Evolutionary conservation across 2,888 invertebrate genomes (phyloP), one percentile per base, ranked within the genome.

Genomic region (Epicampocera succincta): DNA sequence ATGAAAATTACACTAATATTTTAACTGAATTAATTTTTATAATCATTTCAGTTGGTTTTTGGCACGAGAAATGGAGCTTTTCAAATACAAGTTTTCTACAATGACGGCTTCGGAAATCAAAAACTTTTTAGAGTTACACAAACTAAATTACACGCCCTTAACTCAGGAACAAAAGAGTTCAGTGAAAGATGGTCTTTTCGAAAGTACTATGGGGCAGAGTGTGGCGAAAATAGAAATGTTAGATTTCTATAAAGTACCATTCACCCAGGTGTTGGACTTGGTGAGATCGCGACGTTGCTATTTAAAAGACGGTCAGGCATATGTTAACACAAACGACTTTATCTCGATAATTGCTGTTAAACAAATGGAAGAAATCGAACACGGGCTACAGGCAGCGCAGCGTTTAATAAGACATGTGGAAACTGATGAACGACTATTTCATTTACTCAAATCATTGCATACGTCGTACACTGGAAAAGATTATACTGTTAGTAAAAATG

Each of bases 31-130:
- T 25, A 21, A 54, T 60, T 44, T 9, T 13, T 12, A 2, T 8
- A 19, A 9, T 0, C 5, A 11, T 46, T 48, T 5, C 63, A 89
- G 93, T 78, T 99, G 99, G 99, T 98, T 98, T 88, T 92, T 98
- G 13, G 92, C 93, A 19, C 94, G 96, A 84, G 99, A 99, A 92
- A 90, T 96, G 80, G 99, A 99, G 87, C 92, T 98, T 71, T 98
- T 99, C 87, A 94, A 94, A 88, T 93, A 95, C 88, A 93, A 95
- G 87, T 96, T 96, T 89, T 91, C 92, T n/a, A 92, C 92, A 0
- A 92, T 95, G 87, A 92, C 92, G 71, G 83, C 87, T 5, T 33
- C 78, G 1, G 94, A 94, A 85, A 92, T 95, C 8, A 93, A 93
- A 71, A 90, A 92, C 54, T 95, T 97, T 87, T 92, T 97, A 80